A percentile compares a stretch with the other conserved stretches of the same genome.
phyloP scores from a whole-genome alignment of 2,113 vertebrate genomes.

The Corythaixoides concolor region DNA sequence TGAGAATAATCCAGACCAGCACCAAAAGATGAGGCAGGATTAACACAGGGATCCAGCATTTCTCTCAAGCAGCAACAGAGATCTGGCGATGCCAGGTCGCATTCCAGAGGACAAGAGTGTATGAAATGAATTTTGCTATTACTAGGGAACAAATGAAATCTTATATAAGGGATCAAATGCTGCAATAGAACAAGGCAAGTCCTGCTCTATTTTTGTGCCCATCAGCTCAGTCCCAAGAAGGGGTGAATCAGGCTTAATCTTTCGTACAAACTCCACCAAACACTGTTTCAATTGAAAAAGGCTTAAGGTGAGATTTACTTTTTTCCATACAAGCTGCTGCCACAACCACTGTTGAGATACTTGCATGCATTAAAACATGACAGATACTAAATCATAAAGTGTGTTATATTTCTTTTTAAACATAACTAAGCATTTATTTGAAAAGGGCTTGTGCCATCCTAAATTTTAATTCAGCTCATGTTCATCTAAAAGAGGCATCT shows the following conservation, averaged over 20 bases:
- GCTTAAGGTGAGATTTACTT: constrained; percentile 24
- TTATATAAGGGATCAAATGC: neutral
- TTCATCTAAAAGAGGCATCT: neutral
- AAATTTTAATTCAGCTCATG: neutral
- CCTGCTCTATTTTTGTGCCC: neutral
- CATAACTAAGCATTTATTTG: neutral
- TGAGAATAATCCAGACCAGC: neutral
- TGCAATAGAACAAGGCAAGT: neutral
- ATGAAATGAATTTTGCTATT: neutral
- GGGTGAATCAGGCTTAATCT: neutral
- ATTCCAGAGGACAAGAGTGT: neutral
- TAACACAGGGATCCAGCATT: neutral
- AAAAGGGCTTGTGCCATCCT: neutral
- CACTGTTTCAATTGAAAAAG: constrained; percentile 17
- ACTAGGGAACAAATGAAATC: neutral
- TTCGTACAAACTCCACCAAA: neutral
- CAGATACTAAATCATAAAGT: neutral
- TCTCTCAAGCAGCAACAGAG: neutral
- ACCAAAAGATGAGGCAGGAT: neutral
- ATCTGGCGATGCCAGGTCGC: neutral
- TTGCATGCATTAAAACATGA: neutral
- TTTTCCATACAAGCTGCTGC: neutral
- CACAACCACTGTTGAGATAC: neutral
- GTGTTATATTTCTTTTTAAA: neutral
- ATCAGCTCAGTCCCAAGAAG: neutral